These are phyloP conservation scores for Lycocerus yunnanus DNA, from an alignment of 2,888 invertebrate genomes.

Conservation along the genomic window DNA sequence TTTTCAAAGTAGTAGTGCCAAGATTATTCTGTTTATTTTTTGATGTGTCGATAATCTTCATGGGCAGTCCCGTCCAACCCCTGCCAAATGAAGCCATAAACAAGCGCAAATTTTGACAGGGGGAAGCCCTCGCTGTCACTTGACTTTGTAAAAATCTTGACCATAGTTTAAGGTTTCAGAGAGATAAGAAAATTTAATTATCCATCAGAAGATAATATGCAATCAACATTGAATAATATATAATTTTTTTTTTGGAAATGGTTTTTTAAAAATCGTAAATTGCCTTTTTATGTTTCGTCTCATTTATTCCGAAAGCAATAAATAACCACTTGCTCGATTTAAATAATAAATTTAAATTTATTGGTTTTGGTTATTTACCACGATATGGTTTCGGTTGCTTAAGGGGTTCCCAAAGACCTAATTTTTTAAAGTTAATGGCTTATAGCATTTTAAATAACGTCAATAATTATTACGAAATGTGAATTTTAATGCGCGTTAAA, in stretches of 20 bases:
- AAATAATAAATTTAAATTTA: constrained; percentile 16
- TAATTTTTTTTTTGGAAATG: background rate
- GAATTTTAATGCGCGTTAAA: background rate
- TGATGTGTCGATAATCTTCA: background rate
- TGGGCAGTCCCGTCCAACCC: background rate
- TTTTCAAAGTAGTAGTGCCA: no score
- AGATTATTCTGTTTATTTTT: background rate
- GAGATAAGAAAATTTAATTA: background rate
- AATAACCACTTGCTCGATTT: constrained; percentile 18
- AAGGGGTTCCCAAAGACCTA: background rate
- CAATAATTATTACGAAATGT: background rate
- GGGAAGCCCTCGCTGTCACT: background rate
- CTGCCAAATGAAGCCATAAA: background rate
- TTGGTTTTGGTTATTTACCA: constrained; percentile 21
- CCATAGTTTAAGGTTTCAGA: background rate
- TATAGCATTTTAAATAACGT: background rate
- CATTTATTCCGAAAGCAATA: background rate
- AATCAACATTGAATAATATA: background rate
- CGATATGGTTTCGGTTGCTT: background rate
- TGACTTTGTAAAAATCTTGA: background rate
- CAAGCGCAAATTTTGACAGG: background rate
- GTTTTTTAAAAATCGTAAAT: background rate
- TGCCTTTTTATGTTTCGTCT: background rate
- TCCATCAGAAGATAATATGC: no score
- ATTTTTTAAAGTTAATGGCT: background rate